Evolutionary conservation across 2,113 vertebrate genomes (phyloP), one percentile per base, ranked within the genome.

Genomic region (Menura novaehollandiae): DNA sequence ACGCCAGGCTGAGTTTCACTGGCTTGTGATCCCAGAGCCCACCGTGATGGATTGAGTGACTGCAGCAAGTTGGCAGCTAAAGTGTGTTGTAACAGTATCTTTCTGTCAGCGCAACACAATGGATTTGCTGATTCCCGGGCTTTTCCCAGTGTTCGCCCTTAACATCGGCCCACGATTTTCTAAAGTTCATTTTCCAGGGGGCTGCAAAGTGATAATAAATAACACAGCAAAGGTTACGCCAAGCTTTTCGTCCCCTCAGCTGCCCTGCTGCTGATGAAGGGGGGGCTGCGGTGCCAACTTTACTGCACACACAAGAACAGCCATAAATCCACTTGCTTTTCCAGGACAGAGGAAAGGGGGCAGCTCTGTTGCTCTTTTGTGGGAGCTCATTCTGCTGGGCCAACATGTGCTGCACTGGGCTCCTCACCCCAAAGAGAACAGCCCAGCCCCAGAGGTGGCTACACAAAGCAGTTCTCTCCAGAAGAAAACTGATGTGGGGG

Each of bases 11-110:
- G 91, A 83, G 96, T 97, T 86, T 98, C 98, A 93, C 88, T 97
- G 97, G 69, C 97, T 95, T 43, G 95, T 94, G 97, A 97, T 98
- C 97, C 95, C 96, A 18, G 97, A 68, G 88, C 97, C 97, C 97
- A 93, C 97, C 86, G 97, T 99, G 99, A 99, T 99, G 98, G 98
- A 99, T 99, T 96, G 98, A 97, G 98, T 98, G 98, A 93, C 98
- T 97, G 93, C 97, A 18, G 97, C 73, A 88, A 96, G 96, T 24
- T 98, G 98, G 98, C 98, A 98, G 98, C 97, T 97, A 15, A 97
- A 97, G 98, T 97, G 98, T 98, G 98, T 95, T 97, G 98, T 96
- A 97, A 97, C 97, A 68, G 89, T 93, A 91, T 97, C 95, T 93
- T 83, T 96, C 98, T 98, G 98, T 98, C 98, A 98, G 98, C 95